Evolutionary conservation across 2,888 invertebrate genomes (phyloP).

Genomic region (Melikaiella ostensackeni): DNA sequence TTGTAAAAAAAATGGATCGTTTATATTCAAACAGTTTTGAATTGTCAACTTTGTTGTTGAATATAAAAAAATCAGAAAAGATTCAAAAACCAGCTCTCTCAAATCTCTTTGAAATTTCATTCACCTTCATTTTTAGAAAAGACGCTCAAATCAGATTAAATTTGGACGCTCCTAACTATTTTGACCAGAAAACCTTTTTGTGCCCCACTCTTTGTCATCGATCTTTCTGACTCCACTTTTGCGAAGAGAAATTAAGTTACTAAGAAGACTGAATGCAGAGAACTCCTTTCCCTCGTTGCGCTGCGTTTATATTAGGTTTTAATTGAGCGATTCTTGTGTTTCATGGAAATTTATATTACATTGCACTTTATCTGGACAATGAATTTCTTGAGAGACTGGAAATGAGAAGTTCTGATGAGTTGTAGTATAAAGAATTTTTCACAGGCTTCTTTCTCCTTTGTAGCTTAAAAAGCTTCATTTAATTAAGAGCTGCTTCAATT

Average conservation of each 20-base stretch:
- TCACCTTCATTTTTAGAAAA: not conserved
- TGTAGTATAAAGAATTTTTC: not conserved
- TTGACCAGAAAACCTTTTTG: no score
- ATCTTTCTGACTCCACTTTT: no score
- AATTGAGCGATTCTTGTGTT: conserved; percentile 12
- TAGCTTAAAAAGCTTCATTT: not conserved
- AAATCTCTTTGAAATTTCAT: no score
- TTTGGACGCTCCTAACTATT: no score
- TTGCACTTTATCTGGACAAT: not conserved
- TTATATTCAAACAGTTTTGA: no score
- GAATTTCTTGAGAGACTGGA: not conserved
- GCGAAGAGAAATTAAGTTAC: not conserved
- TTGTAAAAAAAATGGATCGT: no score
- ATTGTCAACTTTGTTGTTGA: no score
- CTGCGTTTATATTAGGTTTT: conserved; percentile 4
- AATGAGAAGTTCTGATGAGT: not conserved
- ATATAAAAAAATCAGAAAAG: no score
- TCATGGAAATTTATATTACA: conserved; percentile 21
- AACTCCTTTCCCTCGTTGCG: not conserved
- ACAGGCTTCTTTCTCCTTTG: not conserved
- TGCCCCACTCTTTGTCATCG: no score
- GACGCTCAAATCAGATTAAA: no score
- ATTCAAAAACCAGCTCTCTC: no score
- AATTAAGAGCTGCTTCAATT: conserved; percentile 9
- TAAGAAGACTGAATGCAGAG: not conserved